Conservation (phyloP, 2,797 vertebrate genomes). For the Sebastes variabilis region DNA sequence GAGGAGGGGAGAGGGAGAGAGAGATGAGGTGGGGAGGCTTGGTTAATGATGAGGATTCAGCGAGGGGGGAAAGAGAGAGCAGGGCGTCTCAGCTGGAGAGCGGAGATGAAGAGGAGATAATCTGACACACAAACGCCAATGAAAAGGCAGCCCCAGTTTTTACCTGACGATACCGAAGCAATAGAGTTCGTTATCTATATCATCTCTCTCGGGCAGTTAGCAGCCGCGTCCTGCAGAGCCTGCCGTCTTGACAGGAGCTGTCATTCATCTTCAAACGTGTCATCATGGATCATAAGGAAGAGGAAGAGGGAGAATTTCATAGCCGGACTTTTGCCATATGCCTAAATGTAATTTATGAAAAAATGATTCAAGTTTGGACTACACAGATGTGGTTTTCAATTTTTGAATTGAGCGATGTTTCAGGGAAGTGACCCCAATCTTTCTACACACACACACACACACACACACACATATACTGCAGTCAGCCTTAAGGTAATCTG, state of each 20-base stretch:
- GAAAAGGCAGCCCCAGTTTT: slow-evolving; percentile 24
- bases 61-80: slow-evolving; percentile 33
- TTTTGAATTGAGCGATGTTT: slow-evolving; percentile 27
- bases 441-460: not conserved
- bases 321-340: not conserved
- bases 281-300: not conserved
- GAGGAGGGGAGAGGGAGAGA: slow-evolving; percentile 25
- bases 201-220: slow-evolving; percentile 31
- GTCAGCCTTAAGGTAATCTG: slow-evolving; percentile 28
- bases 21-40: slow-evolving; percentile 54
- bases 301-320: not conserved
- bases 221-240: slow-evolving; percentile 11
- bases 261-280: slow-evolving; percentile 15
- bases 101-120: slow-evolving; percentile 63
- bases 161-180: slow-evolving; percentile 20
- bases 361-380: not conserved
- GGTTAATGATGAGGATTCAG: slow-evolving; percentile 73
- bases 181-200: slow-evolving; percentile 21
- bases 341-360: not conserved
- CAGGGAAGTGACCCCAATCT: slow-evolving; percentile 30
- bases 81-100: slow-evolving; percentile 50
- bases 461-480: not conserved
- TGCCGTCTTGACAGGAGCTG: slow-evolving; percentile 1
- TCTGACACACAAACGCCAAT: slow-evolving; percentile 33
- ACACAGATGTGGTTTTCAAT: slow-evolving; percentile 3